These are phyloP conservation scores for Sebastes variabilis DNA, from an alignment of 2,797 vertebrate genomes.

Conservation along the genomic window DNA sequence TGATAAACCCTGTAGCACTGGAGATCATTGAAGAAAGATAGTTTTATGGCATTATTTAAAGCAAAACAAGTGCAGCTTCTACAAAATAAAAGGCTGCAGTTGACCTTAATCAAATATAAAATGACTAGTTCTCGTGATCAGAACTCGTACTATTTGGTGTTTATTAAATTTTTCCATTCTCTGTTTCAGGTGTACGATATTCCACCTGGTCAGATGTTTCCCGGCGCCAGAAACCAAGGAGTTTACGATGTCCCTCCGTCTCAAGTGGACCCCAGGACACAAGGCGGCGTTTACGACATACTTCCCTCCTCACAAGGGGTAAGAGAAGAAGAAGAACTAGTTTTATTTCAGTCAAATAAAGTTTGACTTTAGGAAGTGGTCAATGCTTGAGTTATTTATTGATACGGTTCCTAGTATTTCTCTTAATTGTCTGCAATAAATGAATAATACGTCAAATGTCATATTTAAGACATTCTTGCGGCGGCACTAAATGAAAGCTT, in stretches of 20 bases:
- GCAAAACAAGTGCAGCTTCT: not conserved
- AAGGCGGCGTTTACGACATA: slow-evolving; percentile 82
- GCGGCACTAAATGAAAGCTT: slow-evolving; percentile 67
- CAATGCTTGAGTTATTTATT: slow-evolving; percentile 30
- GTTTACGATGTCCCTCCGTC: slow-evolving; percentile 82
- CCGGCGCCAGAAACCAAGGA: slow-evolving; percentile 81
- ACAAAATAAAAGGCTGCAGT: not conserved
- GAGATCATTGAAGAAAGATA: not conserved
- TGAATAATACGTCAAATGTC: slow-evolving; percentile 58
- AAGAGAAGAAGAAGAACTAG: slow-evolving; percentile 56
- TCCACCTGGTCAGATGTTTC: slow-evolving; percentile 84
- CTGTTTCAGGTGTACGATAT: slow-evolving; percentile 92
- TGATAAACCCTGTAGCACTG: not conserved
- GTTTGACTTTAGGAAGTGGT: slow-evolving; percentile 34
- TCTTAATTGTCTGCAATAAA: slow-evolving; percentile 64
- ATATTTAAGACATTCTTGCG: slow-evolving; percentile 66
- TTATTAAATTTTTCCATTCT: not conserved
- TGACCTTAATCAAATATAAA: too few relatives aligned
- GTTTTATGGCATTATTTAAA: not conserved
- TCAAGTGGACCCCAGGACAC: slow-evolving; percentile 69
- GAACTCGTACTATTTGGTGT: not conserved
- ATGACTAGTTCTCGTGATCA: not conserved
- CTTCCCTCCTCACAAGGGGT: slow-evolving; percentile 87
- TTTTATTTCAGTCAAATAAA: slow-evolving; percentile 6
- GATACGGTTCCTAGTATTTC: slow-evolving; percentile 51